phyloP scores from a whole-genome alignment of 2,888 invertebrate species.

The Aradus depressus region DNA sequence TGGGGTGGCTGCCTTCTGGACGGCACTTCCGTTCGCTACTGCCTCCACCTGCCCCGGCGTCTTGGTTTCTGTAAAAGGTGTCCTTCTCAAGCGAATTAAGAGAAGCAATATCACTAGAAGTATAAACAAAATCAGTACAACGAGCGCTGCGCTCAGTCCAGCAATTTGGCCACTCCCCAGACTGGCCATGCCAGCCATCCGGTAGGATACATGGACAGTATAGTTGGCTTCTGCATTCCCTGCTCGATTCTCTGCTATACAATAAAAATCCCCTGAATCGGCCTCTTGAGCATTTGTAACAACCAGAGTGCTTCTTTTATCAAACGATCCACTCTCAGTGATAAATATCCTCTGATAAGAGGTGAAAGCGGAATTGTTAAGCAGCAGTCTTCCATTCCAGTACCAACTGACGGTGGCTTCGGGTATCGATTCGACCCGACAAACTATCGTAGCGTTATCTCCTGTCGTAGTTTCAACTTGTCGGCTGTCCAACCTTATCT shows the following conservation, averaged over 20 bases:
- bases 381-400: conserved; percentile 66
- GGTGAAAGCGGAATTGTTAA: conserved; percentile 67
- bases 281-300: conserved; percentile 73
- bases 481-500: conserved; percentile 59
- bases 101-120: conserved; percentile 60
- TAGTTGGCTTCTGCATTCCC: conserved; percentile 82
- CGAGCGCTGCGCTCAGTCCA: conserved; percentile 69
- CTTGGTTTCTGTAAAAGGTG: conserved; percentile 37
- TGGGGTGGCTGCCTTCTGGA: conserved; percentile 22
- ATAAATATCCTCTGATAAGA: conserved; percentile 65
- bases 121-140: conserved; percentile 64
- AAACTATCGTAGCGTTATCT: conserved; percentile 74
- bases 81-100: conserved; percentile 59
- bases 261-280: conserved; percentile 74
- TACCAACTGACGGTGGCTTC: conserved; percentile 75
- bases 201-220: conserved; percentile 67
- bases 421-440: conserved; percentile 70
- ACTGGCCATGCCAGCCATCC: conserved; percentile 67
- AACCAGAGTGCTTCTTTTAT: conserved; percentile 63
- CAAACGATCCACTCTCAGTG: conserved; percentile 62
- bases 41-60: conserved; percentile 63
- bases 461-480: conserved; percentile 69
- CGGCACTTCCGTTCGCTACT: conserved; percentile 41
- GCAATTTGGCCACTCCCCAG: conserved; percentile 76
- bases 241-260: conserved; percentile 80